Conservation (phyloP, 2,797 vertebrate genomes). For the Leptatherina wallacei region DNA sequence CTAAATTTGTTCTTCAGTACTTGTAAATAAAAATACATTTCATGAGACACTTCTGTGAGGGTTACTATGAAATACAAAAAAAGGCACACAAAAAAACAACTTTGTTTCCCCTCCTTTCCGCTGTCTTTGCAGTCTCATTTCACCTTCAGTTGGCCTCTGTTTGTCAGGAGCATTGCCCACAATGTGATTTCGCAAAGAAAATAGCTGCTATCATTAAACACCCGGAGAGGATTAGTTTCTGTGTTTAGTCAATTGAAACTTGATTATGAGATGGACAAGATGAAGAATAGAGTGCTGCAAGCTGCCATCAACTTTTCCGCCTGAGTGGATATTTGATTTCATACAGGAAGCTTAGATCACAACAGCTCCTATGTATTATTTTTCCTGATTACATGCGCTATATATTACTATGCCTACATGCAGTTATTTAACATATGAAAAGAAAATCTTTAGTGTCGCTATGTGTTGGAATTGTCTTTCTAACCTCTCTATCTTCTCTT, state of each 20-base stretch:
- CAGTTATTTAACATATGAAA: slow-evolving; percentile 13
- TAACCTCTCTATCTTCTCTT: slow-evolving; percentile 11
- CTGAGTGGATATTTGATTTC: slow-evolving; percentile 63
- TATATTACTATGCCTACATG: slow-evolving; percentile 17
- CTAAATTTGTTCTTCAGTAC: slow-evolving; percentile 25
- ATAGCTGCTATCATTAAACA: slow-evolving; percentile 57
- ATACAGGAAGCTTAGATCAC: slow-evolving; percentile 42
- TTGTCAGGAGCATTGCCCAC: slow-evolving; percentile 29
- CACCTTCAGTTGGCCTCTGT: slow-evolving; percentile 31
- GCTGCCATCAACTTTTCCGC: slow-evolving; percentile 42
- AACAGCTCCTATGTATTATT: slow-evolving; percentile 17
- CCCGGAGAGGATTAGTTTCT: slow-evolving; percentile 54
- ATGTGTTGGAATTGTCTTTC: neutral
- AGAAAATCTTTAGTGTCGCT: neutral
- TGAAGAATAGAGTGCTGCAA: slow-evolving; percentile 51
- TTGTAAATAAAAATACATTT: slow-evolving; percentile 31
- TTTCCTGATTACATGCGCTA: slow-evolving; percentile 15
- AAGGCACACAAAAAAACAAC: neutral
- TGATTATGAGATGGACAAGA: slow-evolving; percentile 56
- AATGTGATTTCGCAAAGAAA: slow-evolving; percentile 64
- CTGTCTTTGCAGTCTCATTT: slow-evolving; percentile 34
- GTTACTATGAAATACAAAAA: slow-evolving; percentile 1
- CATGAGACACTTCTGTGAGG: slow-evolving; percentile 1
- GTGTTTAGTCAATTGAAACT: slow-evolving; percentile 68
- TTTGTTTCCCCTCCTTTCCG: slow-evolving; percentile 8